Base-by-base conservation (phyloP, 1,140 invertebrate species). In the Papilio machaon region DNA sequence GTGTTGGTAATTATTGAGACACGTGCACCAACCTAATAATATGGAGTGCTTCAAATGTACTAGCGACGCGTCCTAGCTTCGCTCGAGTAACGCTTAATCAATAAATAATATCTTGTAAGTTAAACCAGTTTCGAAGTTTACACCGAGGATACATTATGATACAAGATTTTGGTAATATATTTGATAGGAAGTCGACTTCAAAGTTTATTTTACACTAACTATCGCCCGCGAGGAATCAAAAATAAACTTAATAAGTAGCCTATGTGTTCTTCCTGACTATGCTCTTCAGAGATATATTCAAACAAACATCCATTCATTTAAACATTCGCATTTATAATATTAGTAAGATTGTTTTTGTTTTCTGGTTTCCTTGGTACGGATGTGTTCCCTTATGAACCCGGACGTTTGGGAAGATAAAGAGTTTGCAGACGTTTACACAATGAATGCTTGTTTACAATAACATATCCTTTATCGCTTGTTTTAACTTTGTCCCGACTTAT, bases 401-500 rank as follows among this genome's bases (percentile, higher is more conserved):
- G 52, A 54, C 52, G 52, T 15, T 70, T 70, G 64, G 30, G 30
- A 70, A 38, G 64, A 70, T 70, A 70, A 35, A 60, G n/a, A 35
- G 64, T 70, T 17, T 70, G 64, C 23, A 6, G 9, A 35, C 3
- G 5, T 60, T 10, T 60, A 10, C 2, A 38, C 64, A 70, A 35
- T 35, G 15, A n/a, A 19, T 9, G 17, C n/a, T 58, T 38, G 30
- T 70, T 64, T 35, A 64, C 23, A 64, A 64, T 58, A 58, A 60
- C n/a, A 38, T 38, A 5, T 70, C 64, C 60, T 64, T 64, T 64
- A 64, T 64, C 23, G 11, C 35, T 10, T 67, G 64, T 35, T 54
- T 54, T n/a, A 54, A 30, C 19, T 23, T 64, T 64, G 58, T 23
- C 19, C 11, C 23, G 23, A 35, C 30, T 15, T 70, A 70, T 70